Percentiles rank a stretch among this genome's conserved stretches.
Conservation (phyloP, 2,113 vertebrate genomes). For the Amphiprion percula region DNA sequence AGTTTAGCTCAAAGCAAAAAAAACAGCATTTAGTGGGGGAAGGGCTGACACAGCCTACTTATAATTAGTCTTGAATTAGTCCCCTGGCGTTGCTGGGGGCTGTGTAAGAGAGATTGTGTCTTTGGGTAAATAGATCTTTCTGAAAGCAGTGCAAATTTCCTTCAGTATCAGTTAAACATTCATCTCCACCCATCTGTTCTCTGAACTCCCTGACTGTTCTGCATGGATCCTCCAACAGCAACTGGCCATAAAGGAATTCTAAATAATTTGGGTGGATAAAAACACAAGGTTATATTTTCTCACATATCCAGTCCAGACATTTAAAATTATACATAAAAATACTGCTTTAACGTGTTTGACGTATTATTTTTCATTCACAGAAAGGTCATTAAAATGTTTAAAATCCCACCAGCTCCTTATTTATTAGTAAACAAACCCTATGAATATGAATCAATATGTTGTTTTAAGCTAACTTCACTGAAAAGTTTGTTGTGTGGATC, state of each 20-base stretch:
- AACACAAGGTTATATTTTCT: not conserved
- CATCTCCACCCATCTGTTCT: not conserved
- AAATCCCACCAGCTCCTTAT: too few relatives aligned
- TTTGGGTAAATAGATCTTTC: constrained; percentile 1
- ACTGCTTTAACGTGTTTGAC: not conserved
- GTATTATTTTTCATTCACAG: not conserved
- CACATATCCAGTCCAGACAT: not conserved
- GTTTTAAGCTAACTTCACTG: not conserved
- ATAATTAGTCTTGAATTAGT: constrained; percentile 20
- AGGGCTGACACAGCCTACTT: not conserved
- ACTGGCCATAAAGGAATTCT: not conserved
- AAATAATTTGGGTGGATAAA: not conserved
- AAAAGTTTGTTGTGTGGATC: not conserved
- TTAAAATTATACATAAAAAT: not conserved
- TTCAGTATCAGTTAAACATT: constrained; percentile 8
- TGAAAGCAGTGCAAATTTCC: not conserved
- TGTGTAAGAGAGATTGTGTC: constrained; percentile 13
- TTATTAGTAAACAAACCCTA: not conserved
- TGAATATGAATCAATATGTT: not conserved
- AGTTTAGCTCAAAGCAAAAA: constrained; percentile 18
- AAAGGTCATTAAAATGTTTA: not conserved
- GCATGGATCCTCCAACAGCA: not conserved
- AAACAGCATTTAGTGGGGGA: not conserved
- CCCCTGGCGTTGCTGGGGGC: not conserved
- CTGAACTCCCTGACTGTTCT: not conserved